Conservation (phyloP, 2,113 vertebrate species). For the Laticauda laticaudata region DNA sequence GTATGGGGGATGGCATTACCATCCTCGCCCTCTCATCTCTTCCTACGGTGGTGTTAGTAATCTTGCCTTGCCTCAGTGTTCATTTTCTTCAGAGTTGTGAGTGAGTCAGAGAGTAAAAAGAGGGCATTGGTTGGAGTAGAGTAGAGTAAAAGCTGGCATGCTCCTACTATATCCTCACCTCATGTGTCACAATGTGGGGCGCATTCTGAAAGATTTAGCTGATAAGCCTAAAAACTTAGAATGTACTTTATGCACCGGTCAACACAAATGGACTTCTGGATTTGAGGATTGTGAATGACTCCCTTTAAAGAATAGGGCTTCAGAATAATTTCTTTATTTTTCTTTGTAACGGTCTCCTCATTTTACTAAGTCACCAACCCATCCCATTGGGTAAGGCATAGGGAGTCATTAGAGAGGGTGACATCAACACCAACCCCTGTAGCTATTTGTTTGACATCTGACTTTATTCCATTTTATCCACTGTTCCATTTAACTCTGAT, state of each 20-base stretch:
- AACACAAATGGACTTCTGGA: not conserved
- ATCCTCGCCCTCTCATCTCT: not conserved
- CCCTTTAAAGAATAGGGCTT: not conserved
- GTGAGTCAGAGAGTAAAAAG: not conserved
- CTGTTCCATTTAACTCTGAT: not conserved
- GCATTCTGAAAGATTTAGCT: not conserved
- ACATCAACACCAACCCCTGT: not conserved
- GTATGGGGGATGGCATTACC: slow-evolving; percentile 17
- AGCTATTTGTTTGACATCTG: not conserved
- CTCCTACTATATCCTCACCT: not conserved
- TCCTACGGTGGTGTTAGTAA: slow-evolving; percentile 30
- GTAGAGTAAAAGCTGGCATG: not conserved
- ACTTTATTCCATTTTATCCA: not conserved
- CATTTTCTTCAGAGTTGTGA: not conserved
- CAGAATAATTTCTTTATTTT: not conserved
- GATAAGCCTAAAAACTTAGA: not conserved
- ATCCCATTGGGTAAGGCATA: not conserved
- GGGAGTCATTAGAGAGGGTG: not conserved
- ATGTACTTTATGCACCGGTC: not conserved
- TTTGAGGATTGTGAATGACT: not conserved
- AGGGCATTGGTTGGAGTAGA: not conserved
- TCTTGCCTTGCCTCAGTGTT: slow-evolving; percentile 9
- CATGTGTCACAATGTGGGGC: not conserved
- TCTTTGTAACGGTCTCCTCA: not conserved
- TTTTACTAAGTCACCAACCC: not conserved